Evolutionary conservation across 1,140 invertebrate species (phyloP).

Genomic region (Hesperophylax magnus): DNA sequence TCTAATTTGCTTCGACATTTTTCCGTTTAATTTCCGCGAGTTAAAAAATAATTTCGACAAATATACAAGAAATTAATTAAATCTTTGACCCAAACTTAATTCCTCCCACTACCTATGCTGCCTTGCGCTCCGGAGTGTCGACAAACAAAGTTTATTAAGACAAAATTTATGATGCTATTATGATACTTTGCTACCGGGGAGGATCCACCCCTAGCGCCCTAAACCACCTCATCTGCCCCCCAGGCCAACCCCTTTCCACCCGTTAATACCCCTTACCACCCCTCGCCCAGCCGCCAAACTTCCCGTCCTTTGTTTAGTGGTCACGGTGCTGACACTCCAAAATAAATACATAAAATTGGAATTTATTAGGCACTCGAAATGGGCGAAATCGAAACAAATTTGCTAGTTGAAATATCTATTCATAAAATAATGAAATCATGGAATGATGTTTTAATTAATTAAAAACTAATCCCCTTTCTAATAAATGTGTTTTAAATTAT

Average conservation of each 20-base stretch:
- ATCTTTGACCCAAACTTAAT: not conserved
- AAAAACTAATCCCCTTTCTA: too few species aligned
- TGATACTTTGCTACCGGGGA: slow-evolving; percentile 15
- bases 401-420: too few species aligned
- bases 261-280: not conserved
- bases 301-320: slow-evolving; percentile 2
- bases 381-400: too few species aligned
- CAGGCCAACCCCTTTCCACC: not conserved
- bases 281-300: too few species aligned
- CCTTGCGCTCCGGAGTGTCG: not conserved
- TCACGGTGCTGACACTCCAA: not conserved
- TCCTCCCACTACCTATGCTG: not conserved
- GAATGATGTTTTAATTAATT: too few species aligned
- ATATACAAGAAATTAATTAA: too few species aligned
- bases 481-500: too few species aligned
- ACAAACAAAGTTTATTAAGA: slow-evolving; percentile 8
- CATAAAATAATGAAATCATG: too few species aligned
- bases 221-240: not conserved
- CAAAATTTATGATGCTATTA: slow-evolving; percentile 22
- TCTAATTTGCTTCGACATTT: too few species aligned
- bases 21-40: too few species aligned
- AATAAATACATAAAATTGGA: not conserved
- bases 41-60: too few species aligned
- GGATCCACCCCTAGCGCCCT: not conserved
- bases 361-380: not conserved